phyloP scores from a whole-genome alignment of 2,113 vertebrate genomes.

The Pteruthius melanotis region DNA sequence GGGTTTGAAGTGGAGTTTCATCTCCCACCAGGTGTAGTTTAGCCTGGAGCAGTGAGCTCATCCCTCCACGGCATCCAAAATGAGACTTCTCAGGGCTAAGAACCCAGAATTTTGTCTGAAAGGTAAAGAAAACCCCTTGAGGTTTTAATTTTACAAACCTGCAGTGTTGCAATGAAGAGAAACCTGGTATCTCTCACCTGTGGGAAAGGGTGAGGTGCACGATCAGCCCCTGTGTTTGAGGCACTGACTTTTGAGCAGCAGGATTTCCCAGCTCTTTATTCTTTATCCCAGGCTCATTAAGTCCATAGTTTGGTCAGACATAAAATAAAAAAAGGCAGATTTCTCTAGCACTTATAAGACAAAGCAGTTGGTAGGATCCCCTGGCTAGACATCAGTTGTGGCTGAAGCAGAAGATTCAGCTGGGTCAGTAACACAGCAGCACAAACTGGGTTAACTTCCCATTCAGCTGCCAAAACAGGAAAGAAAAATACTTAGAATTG shows the following conservation, averaged over 20 bases:
- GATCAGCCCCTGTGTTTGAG: not conserved
- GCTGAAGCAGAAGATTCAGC: not conserved
- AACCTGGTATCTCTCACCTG: not conserved
- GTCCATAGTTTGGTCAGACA: not conserved
- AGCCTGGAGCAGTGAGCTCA: not conserved
- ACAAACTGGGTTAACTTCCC: not conserved
- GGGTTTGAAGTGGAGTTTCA: not conserved
- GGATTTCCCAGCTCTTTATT: not conserved
- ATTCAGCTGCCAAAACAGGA: not conserved
- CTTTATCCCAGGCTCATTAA: not conserved
- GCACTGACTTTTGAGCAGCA: not conserved
- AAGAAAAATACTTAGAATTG: not conserved
- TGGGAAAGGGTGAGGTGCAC: not conserved
- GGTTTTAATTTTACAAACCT: not conserved
- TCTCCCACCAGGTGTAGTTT: not conserved
- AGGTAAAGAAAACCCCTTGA: not conserved
- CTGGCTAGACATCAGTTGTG: not conserved
- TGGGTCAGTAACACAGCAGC: not conserved
- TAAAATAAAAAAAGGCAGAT: not conserved
- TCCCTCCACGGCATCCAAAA: fast-evolving
- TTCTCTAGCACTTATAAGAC: not conserved
- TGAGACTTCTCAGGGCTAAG: not conserved
- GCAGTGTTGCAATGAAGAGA: not conserved
- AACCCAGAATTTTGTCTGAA: not conserved
- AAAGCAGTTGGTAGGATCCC: not conserved